Evolutionary conservation across 53 echinoderm and acorn worm genomes (phyloP).

Genomic region (Henricia sp.): DNA sequence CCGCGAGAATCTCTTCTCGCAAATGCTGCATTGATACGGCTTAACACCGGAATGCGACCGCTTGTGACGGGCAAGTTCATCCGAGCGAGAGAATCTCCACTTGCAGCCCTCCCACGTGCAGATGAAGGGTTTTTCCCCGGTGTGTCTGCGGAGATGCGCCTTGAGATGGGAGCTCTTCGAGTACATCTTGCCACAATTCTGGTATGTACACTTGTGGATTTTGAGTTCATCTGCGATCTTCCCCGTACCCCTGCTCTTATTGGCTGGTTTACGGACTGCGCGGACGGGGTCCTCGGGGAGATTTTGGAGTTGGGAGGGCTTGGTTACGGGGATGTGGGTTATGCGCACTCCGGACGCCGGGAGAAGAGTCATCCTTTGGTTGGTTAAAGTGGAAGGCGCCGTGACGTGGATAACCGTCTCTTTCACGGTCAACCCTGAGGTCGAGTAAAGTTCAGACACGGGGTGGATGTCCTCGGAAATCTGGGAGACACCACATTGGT

Average conservation of each 20-base stretch:
- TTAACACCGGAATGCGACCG: constrained; percentile 97
- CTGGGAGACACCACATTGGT: constrained; percentile 4
- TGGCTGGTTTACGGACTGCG: constrained; percentile 22
- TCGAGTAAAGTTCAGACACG: background rate
- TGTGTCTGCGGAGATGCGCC: constrained; percentile 93
- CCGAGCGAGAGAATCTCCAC: constrained; percentile 97
- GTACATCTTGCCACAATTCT: constrained; percentile 99
- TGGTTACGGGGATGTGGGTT: constrained; percentile 79
- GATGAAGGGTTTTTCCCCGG: constrained; percentile 95
- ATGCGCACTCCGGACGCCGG: constrained; percentile 94
- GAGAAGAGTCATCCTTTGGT: constrained; percentile 52
- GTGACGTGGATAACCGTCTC: constrained; percentile 31
- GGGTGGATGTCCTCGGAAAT: background rate
- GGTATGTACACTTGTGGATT: constrained; percentile 96
- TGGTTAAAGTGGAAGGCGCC: background rate
- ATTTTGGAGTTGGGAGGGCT: background rate
- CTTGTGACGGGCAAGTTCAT: constrained; percentile 96
- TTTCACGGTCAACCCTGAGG: constrained; percentile 6
- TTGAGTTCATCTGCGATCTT: constrained; percentile 96
- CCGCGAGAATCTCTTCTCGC: constrained; percentile 95
- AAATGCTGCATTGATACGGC: constrained; percentile 95
- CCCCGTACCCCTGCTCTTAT: constrained; percentile 39
- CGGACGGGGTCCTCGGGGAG: background rate
- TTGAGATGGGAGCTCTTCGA: constrained; percentile 98
- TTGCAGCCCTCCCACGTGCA: constrained; percentile 99